These are phyloP conservation scores for Sitta europaea DNA, from an alignment of 2,113 vertebrate genomes.

Conservation along the genomic window DNA sequence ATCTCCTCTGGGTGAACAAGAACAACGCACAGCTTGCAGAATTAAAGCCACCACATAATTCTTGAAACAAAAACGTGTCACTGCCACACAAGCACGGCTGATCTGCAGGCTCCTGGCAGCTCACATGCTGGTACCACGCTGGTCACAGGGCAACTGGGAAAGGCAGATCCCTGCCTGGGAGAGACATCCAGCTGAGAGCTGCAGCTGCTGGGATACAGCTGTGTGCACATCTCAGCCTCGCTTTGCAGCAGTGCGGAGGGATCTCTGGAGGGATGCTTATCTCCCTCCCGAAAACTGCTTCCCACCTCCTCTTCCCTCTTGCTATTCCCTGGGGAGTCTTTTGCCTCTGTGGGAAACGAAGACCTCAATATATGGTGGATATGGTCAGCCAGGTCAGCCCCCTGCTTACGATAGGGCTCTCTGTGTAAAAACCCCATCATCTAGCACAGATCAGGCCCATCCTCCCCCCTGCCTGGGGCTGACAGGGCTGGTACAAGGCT, in stretches of 20 bases:
- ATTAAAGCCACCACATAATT: background rate
- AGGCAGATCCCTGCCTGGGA: background rate
- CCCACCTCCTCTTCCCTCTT: background rate
- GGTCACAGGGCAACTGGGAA: background rate
- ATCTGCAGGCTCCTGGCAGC: background rate
- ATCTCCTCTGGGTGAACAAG: background rate
- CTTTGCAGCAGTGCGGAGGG: background rate
- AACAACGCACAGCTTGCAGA: background rate
- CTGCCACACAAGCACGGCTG: rapidly evolving
- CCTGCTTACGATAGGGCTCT: background rate
- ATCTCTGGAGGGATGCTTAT: background rate
- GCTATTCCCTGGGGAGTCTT: background rate
- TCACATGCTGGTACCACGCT: background rate
- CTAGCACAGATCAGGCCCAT: background rate
- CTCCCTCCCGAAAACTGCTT: background rate
- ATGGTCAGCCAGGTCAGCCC: background rate
- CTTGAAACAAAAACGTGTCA: background rate
- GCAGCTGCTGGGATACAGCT: background rate
- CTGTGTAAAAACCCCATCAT: background rate
- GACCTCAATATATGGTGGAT: background rate
- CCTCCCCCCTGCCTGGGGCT: background rate
- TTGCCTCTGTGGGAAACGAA: background rate
- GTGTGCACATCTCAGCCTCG: rapidly evolving
- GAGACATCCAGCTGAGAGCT: background rate
- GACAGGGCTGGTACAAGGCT: background rate